Percentiles rank a stretch among this genome's conserved stretches.
phyloP scores from a whole-genome alignment of 2,888 invertebrate genomes.

The Rhingia campestris region DNA sequence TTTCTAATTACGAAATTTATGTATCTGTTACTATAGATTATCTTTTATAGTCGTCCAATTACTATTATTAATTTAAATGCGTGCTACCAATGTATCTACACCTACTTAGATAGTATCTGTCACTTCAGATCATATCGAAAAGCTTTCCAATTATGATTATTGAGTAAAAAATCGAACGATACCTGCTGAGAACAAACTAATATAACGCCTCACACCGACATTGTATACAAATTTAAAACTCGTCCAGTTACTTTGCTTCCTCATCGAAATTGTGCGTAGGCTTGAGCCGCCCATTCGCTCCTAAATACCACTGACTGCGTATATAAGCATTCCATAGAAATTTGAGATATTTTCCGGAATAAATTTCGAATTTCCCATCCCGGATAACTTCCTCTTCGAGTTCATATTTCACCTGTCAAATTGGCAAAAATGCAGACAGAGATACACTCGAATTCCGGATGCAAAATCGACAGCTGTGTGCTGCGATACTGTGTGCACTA shows the following conservation, averaged over 20 bases:
- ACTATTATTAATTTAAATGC: neutral
- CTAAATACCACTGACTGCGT: neutral
- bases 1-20: neutral
- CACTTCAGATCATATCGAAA: constrained; percentile 42
- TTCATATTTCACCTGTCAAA: constrained; percentile 73
- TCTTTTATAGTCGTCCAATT: no score
- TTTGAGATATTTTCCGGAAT: constrained; percentile 51
- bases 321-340: constrained; percentile 41
- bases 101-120: constrained; percentile 31
- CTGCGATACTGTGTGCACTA: constrained; percentile 3
- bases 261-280: constrained; percentile 57
- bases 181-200: constrained; percentile 51
- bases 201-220: constrained; percentile 60
- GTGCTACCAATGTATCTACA: constrained; percentile 18
- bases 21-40: no score
- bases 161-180: constrained; percentile 7
- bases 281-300: constrained; percentile 39
- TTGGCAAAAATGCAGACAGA: constrained; percentile 63
- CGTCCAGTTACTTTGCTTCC: constrained; percentile 61
- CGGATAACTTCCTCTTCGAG: constrained; percentile 47
- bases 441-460: constrained; percentile 62
- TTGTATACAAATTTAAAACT: constrained; percentile 35
- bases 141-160: constrained; percentile 55
- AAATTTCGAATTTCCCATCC: constrained; percentile 26
- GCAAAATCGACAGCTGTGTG: constrained; percentile 58